Conservation (phyloP, 2,888 invertebrate genomes). For the Lasioglossum lativentre region DNA sequence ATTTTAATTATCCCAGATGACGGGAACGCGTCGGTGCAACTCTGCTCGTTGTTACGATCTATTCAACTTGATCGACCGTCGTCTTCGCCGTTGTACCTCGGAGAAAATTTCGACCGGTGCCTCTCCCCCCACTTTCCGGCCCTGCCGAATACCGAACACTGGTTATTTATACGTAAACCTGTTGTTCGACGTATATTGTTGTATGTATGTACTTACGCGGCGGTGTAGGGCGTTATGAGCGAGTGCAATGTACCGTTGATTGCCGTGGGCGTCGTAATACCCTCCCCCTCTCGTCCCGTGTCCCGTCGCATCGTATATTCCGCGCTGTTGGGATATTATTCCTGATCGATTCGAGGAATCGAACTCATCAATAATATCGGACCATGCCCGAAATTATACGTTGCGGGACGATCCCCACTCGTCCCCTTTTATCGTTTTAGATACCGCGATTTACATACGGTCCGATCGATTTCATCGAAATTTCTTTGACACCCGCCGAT, state of each 20-base stretch:
- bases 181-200: slow-evolving; percentile 62
- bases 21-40: not conserved
- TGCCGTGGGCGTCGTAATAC: slow-evolving; percentile 76
- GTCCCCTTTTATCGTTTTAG: not conserved
- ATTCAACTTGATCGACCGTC: not conserved
- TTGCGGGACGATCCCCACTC: slow-evolving; percentile 13
- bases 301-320: slow-evolving; percentile 51
- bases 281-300: slow-evolving; percentile 56
- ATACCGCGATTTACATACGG: not conserved
- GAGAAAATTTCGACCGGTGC: not conserved
- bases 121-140: not conserved
- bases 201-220: slow-evolving; percentile 40
- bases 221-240: slow-evolving; percentile 62
- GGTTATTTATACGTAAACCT: slow-evolving; percentile 56
- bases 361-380: slow-evolving; percentile 59
- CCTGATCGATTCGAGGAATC: slow-evolving; percentile 69
- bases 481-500: not conserved
- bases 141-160: slow-evolving; percentile 35
- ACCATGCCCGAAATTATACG: slow-evolving; percentile 62
- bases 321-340: slow-evolving; percentile 65
- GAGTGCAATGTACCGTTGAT: slow-evolving; percentile 81
- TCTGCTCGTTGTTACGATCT: not conserved
- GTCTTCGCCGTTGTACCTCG: slow-evolving; percentile 12
- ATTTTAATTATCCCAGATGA: not conserved
- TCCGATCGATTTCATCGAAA: not conserved